Evolutionary conservation across 2,888 invertebrate species (phyloP), one percentile per base, ranked within the genome.

Genomic region (Aspidiotus rigidus): DNA sequence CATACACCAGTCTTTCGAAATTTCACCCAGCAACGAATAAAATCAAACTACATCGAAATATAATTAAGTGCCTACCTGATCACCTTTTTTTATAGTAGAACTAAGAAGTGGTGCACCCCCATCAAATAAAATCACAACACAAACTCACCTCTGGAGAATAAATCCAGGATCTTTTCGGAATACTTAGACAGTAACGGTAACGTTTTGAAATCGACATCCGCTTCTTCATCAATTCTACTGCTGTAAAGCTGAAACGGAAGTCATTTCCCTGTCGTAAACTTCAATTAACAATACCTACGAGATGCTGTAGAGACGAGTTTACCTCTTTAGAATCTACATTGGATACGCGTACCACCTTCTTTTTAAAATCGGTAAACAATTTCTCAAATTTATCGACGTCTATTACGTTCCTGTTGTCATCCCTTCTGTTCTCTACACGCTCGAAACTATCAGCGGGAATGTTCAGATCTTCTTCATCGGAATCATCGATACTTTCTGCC

Each of bases 201-300:
- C 3, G 42, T 56, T 10, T 44, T 11, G 2, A 42, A 13, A 15
- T 56, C 57, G 11, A 67, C 17, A n/a, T 42, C 53, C 7, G 11
- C 9, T n/a, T 16, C 13, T 5, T 39, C n/a, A 1, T 59, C 17
- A 9, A 42, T 39, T 53, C 41, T 59, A 10, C 39, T n/a, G 13
- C 28, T 53, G n/a, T 15, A 60, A 49, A 67, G 28, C 67, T 67
- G 60, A n/a, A 59, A 60, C 17, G 17, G 3, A 53, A 53, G n/a
- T n/a, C 56, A 16, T 56, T 56, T 56, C 7, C 2, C 10, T 10
- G 56, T 8, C 8, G n/a, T 13, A 56, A 15, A 8, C 16, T 56
- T 56, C 56, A 15, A n/a, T n/a, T 56, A 10, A 8, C 56, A 56
- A n/a, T 1, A 13, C 49, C 49, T 3, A 49, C 49, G 28, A 28